Evolutionary conservation across 2,113 vertebrate genomes (phyloP).

Genomic region (Larimichthys polyactis): DNA sequence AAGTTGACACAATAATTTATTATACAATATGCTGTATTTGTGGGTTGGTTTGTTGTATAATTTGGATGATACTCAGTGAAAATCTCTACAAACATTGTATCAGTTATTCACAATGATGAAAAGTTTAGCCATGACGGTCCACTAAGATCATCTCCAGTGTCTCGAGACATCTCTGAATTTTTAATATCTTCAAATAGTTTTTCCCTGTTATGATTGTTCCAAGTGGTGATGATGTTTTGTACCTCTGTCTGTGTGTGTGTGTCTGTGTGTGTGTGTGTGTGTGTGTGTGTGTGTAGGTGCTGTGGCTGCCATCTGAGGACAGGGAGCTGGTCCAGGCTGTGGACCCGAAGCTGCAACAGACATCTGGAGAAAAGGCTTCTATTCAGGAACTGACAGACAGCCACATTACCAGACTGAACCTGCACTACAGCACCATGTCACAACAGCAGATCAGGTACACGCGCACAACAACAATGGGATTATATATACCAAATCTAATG

Average conservation of each 20-base stretch:
- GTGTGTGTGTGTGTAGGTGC: conserved; percentile 79
- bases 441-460: conserved; percentile 87
- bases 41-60: too few relatives aligned
- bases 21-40: too few relatives aligned
- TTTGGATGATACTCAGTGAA: too few relatives aligned
- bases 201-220: neutral
- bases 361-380: conserved; percentile 76
- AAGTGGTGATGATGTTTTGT: neutral
- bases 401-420: conserved; percentile 87
- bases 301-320: conserved; percentile 86
- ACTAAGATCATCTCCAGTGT: neutral
- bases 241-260: neutral
- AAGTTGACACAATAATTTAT: too few relatives aligned
- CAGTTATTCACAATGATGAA: too few relatives aligned
- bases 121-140: too few relatives aligned
- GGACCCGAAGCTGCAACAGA: conserved; percentile 88
- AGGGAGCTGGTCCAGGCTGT: conserved; percentile 80
- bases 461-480: neutral
- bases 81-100: too few relatives aligned
- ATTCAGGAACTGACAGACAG: conserved; percentile 80
- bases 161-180: neutral
- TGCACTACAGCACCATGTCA: conserved; percentile 90
- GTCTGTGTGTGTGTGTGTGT: neutral
- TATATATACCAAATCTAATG: too few relatives aligned
- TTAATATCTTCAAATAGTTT: neutral